These are phyloP conservation scores for Nemapogon koenigi DNA, from an alignment of 2,888 invertebrate species.

Conservation along the genomic window DNA sequence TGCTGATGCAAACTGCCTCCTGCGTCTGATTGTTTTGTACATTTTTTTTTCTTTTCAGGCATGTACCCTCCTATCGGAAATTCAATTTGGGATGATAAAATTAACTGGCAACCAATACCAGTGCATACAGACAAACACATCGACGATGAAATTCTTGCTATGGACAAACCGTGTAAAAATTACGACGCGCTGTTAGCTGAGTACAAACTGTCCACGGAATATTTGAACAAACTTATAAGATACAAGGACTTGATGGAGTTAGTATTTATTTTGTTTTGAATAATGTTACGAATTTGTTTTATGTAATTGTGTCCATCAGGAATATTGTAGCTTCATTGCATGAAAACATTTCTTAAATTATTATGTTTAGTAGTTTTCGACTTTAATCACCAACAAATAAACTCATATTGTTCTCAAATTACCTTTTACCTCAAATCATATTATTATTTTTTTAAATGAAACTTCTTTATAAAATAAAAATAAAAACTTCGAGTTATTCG, in stretches of 20 bases:
- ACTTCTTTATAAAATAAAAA: too few relatives aligned
- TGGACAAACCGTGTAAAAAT: slow-evolving; percentile 71
- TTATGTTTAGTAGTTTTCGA: too few relatives aligned
- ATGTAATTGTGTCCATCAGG: too few relatives aligned
- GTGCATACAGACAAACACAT: slow-evolving; percentile 71
- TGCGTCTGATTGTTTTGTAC: slow-evolving; percentile 6
- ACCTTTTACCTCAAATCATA: too few relatives aligned
- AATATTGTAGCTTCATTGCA: too few relatives aligned
- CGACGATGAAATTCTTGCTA: slow-evolving; percentile 66
- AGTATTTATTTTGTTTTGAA: slow-evolving; percentile 24
- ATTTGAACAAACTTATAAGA: slow-evolving; percentile 59
- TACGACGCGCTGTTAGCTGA: slow-evolving; percentile 64
- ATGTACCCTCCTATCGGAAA: slow-evolving; percentile 69
- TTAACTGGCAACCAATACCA: slow-evolving; percentile 81
- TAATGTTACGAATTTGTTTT: neutral
- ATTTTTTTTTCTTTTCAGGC: slow-evolving; percentile 38
- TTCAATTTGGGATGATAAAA: slow-evolving; percentile 65
- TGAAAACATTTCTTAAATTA: too few relatives aligned
- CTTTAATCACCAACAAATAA: too few relatives aligned
- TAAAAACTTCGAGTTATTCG: too few relatives aligned
- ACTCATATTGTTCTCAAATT: too few relatives aligned
- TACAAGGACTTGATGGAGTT: slow-evolving; percentile 69
- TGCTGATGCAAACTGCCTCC: neutral
- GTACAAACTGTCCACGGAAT: slow-evolving; percentile 54
- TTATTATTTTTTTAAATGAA: too few relatives aligned